phyloP scores from a whole-genome alignment of 2,888 invertebrate genomes.

The Terebella lapidaria region DNA sequence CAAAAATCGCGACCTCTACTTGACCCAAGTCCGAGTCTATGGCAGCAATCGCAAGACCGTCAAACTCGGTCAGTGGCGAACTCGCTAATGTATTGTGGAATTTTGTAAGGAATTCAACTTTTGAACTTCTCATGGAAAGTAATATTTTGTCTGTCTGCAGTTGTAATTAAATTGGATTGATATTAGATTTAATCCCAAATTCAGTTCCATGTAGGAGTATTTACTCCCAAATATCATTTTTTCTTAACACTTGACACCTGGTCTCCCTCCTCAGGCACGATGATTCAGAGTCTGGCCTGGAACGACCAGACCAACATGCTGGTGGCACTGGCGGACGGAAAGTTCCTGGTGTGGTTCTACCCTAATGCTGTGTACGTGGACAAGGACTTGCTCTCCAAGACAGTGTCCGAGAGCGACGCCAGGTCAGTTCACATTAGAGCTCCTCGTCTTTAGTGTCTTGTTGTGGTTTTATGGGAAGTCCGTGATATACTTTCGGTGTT shows the following conservation, averaged over 20 bases:
- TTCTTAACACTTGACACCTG: too few relatives aligned
- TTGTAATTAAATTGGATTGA: too few relatives aligned
- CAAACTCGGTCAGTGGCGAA: conserved; percentile 67
- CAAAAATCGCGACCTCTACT: conserved; percentile 78
- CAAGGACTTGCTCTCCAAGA: conserved; percentile 64
- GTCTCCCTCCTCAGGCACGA: conserved; percentile 58
- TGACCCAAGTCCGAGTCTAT: conserved; percentile 66
- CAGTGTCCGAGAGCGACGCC: conserved; percentile 56
- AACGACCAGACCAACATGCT: conserved; percentile 73
- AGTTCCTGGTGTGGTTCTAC: conserved; percentile 77
- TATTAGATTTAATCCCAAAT: too few relatives aligned
- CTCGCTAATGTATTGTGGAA: background rate
- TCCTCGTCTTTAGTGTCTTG: background rate
- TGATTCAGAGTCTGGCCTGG: conserved; percentile 66
- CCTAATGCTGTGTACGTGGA: conserved; percentile 70
- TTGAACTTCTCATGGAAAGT: too few relatives aligned
- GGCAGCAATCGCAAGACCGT: conserved; percentile 62
- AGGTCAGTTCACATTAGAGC: conserved; percentile 48
- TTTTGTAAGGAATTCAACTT: too few relatives aligned
- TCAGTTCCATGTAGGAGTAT: too few relatives aligned
- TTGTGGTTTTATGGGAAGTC: background rate
- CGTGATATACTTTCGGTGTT: too few relatives aligned
- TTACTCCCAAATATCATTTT: too few relatives aligned
- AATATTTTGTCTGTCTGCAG: too few relatives aligned
- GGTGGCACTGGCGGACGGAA: conserved; percentile 72